Conservation (phyloP, 2,113 vertebrate species). For the Neolamprologus caudopunctatus region DNA sequence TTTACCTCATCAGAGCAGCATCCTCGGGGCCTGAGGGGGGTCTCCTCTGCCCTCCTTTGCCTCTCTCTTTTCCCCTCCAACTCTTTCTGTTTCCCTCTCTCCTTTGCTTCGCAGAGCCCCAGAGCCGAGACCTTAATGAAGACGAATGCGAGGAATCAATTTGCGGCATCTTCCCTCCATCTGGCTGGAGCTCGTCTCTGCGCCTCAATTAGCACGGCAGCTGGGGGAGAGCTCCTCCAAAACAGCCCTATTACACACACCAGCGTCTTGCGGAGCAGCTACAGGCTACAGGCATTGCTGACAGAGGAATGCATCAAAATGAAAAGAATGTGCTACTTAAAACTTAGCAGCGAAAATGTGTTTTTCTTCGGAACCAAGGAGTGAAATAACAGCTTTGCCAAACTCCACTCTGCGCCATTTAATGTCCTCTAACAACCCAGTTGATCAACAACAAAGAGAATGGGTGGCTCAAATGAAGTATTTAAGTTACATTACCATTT, state of each 20-base stretch:
- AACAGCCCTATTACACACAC: conserved; percentile 57
- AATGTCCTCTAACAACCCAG: background rate
- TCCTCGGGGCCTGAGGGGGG: background rate
- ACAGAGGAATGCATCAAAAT: conserved; percentile 21
- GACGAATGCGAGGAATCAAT: conserved; percentile 76
- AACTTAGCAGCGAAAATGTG: background rate
- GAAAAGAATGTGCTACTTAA: conserved; percentile 40
- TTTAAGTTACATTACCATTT: background rate
- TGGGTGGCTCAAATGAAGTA: background rate
- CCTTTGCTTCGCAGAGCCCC: conserved; percentile 34
- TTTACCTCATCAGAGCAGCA: conserved; percentile 37
- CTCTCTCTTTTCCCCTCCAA: background rate
- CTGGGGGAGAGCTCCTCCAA: conserved; percentile 65
- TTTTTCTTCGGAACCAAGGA: conserved; percentile 6
- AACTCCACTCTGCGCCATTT: background rate
- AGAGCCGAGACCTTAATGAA: conserved; percentile 71
- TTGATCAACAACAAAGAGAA: background rate
- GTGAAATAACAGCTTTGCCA: conserved; percentile 12
- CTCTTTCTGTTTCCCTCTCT: conserved; percentile 1
- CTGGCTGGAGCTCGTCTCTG: conserved; percentile 61
- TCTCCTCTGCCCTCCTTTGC: conserved; percentile 22
- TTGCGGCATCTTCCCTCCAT: conserved; percentile 71
- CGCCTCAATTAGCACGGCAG: conserved; percentile 72
- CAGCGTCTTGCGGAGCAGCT: conserved; percentile 28
- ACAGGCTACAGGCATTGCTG: conserved; percentile 18